Evolutionary conservation across 2,797 vertebrate genomes (phyloP), one percentile per base, ranked within the genome.

Genomic region (Tragelaphus oryx): DNA sequence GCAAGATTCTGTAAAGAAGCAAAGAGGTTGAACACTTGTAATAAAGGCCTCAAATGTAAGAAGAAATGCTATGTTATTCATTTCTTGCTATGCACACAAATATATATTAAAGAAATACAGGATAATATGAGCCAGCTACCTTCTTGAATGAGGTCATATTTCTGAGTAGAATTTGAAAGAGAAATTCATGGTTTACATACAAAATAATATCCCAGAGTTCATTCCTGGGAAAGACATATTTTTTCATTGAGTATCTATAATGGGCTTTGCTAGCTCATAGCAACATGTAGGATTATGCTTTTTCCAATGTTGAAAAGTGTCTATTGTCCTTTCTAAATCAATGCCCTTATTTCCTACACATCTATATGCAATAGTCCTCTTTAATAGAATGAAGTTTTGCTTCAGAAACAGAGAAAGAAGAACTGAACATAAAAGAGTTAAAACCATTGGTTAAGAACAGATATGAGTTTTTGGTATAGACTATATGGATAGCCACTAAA

Each of bases 381-480:
- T 80, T 87, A 92, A 62, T 6, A 80, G 44, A 78, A 92, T 68
- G 8, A 81, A 80, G 16, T 68, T 95, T 93, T 93, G 48, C 62
- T 85, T 76, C 59, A 81, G 76, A 91, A 78, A 87, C 65, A 46
- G 65, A 89, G 83, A 94, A 79, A 94, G 62, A 30, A 20, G 17
- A 91, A 71, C 16, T 71, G 17, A 48, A 54, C 9, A 37, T 22
- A 62, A 95, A 89, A 83, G 33, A 83, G 84, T 78, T 22, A 87
- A 86, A 95, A 44, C 18, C 16, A 30, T 80, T 91, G 37, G 37
- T 89, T 89, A 89, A 93, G 74, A 96, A 86, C 7, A 75, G 24
- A 68, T 41, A 18, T 0, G 33, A 86, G 11, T 84, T 59, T 82
- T 84, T n/a, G 8, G 6, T 75, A 14, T 85, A 81, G 55, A 78